Percentiles rank a stretch among this genome's conserved stretches.
Evolutionary conservation across 1,140 invertebrate genomes (phyloP).

Genomic region (Latrodectus geometricus): DNA sequence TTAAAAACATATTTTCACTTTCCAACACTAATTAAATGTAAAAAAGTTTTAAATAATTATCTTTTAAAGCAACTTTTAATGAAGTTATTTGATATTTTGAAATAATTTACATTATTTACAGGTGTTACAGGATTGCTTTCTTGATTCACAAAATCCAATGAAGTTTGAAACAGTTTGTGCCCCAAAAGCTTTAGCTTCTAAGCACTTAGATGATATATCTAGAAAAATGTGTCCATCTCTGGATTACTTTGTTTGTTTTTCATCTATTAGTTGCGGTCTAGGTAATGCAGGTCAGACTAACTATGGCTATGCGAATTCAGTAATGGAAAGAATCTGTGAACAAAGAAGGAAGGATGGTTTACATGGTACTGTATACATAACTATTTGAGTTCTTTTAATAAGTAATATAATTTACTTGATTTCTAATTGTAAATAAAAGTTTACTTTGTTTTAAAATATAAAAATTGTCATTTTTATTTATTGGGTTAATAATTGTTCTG

Average conservation of each 20-base stretch:
- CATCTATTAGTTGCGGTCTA: constrained; percentile 91
- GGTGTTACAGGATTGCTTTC: constrained; percentile 84
- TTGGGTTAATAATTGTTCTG: too few species aligned
- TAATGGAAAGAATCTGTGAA: constrained; percentile 87
- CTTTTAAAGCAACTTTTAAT: too few species aligned
- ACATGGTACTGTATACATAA: constrained; percentile 15
- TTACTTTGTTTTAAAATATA: too few species aligned
- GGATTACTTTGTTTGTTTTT: constrained; percentile 94
- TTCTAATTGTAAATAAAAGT: too few species aligned
- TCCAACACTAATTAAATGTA: too few species aligned
- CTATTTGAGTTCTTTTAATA: too few species aligned
- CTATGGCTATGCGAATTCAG: constrained; percentile 94
- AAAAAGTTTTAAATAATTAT: too few species aligned
- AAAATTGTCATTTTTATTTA: too few species aligned
- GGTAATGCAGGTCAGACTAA: constrained; percentile 95
- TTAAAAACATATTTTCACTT: too few species aligned
- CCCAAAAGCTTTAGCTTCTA: constrained; percentile 76
- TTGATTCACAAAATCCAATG: constrained; percentile 86
- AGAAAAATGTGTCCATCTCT: constrained; percentile 80
- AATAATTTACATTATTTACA: not conserved
- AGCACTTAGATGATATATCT: constrained; percentile 80
- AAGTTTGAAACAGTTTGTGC: constrained; percentile 79
- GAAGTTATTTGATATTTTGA: too few species aligned
- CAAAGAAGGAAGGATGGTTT: constrained; percentile 65
- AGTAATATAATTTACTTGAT: too few species aligned